Conservation (phyloP, 2,888 invertebrate species). For the Acleris holmiana region DNA sequence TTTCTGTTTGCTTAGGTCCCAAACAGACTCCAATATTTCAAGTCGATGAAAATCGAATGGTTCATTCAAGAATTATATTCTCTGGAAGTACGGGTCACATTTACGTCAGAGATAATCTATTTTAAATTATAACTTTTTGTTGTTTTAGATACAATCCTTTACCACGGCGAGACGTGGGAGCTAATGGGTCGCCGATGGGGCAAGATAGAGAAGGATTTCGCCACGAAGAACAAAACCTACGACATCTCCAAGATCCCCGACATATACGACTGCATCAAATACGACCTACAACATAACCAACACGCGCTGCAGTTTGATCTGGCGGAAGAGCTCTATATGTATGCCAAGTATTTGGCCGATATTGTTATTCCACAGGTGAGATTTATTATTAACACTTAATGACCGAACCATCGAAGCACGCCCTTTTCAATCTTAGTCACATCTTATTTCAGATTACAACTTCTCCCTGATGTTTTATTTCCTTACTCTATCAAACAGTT, state of each 20-base stretch:
- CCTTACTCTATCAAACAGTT: too few relatives aligned
- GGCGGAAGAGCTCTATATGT: conserved; percentile 96
- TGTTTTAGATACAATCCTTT: conserved; percentile 92
- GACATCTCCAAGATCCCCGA: conserved; percentile 99
- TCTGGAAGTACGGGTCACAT: not conserved
- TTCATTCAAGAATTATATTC: too few relatives aligned
- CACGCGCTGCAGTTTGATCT: conserved; percentile 96
- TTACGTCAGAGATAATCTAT: too few relatives aligned
- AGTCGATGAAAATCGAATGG: too few relatives aligned
- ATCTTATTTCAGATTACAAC: too few relatives aligned
- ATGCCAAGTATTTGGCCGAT: conserved; percentile 98
- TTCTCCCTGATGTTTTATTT: too few relatives aligned
- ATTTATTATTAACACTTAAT: conserved; percentile 8
- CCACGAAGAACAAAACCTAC: conserved; percentile 94
- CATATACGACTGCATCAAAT: conserved; percentile 99
- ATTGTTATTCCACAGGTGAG: conserved; percentile 98
- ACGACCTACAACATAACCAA: conserved; percentile 99
- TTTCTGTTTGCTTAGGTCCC: too few relatives aligned
- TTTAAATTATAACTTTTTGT: not conserved
- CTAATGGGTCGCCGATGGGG: conserved; percentile 98
- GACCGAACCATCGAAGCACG: too few relatives aligned
- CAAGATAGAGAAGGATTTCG: conserved; percentile 99
- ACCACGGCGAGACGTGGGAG: conserved; percentile 99
- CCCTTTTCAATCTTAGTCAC: too few relatives aligned
- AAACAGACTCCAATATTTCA: too few relatives aligned